Evolutionary conservation across 2,888 invertebrate species (phyloP), one percentile per base, ranked within the genome.

Genomic region (Alviniconcha strummeri): DNA sequence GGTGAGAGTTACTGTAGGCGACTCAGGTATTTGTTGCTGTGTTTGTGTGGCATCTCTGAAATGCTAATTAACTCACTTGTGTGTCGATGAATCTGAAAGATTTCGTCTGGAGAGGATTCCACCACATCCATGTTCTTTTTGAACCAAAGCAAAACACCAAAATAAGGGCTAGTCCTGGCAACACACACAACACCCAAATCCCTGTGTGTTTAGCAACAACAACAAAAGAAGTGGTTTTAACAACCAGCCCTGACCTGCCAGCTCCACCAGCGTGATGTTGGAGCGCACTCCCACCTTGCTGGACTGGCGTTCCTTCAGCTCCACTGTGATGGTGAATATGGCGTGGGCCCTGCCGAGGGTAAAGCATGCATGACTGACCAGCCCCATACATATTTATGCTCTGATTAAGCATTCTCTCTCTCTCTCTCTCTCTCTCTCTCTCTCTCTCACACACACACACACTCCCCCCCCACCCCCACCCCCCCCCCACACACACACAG

Each of bases 251-350:
- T 60, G 84, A 88, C 92, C 92, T 86, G 93, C 92, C 36, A 90
- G 84, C 78, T 93, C 93, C 11, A 88, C 92, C 79, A 92, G 79
- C 17, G 86, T 88, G 54, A 93, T 88, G 5, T 89, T 89, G 19
- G 92, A 89, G 71, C 90, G 83, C 13, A 93, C 88, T 9, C 93
- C 92, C 13, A 92, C 90, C 85, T 91, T 92, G 86, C 91, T 91
- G 17, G 90, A 90, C 84, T 89, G 90, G 79, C 86, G 87, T 82
- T 92, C 92, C 83, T 90, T 87, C 86, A 92, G 92, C 76, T 92
- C 92, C 55, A 92, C 87, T 2, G 86, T 86, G 56, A 93, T 89
- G 36, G 87, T 89, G 85, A 92, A 92, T 36, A 93, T 86, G 2
- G 91, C 90, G 84, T 91, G 89, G 36, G 93, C 90, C 83, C 92